Evolutionary conservation across 2,888 invertebrate genomes (phyloP).

Genomic region (Cosmia pyralina): DNA sequence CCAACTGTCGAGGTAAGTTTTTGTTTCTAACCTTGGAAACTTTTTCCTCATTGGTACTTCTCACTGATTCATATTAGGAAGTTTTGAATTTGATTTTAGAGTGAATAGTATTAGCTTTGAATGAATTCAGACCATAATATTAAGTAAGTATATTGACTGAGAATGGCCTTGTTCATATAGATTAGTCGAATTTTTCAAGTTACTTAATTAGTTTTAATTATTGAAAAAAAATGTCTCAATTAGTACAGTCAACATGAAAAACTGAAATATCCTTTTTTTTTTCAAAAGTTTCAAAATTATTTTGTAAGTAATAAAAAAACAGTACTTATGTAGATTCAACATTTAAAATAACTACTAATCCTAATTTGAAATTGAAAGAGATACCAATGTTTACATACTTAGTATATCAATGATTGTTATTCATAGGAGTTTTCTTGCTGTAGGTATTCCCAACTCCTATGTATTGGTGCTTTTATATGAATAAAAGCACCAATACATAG

Average conservation of each 20-base stretch:
- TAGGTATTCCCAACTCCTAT: not conserved
- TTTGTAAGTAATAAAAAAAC: not conserved
- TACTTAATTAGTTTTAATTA: not conserved
- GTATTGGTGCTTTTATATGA: not conserved
- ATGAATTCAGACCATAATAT: not conserved
- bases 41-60: constrained; percentile 27
- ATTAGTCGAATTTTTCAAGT: not conserved
- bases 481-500: too few relatives aligned
- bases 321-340: too few relatives aligned
- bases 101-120: not conserved
- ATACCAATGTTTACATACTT: not conserved
- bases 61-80: constrained; percentile 42
- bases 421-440: not conserved
- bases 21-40: constrained; percentile 17
- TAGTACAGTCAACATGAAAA: not conserved
- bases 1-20: constrained; percentile 93
- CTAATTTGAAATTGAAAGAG: not conserved
- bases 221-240: not conserved
- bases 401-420: too few relatives aligned
- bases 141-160: too few relatives aligned
- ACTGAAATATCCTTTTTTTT: too few relatives aligned
- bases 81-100: constrained; percentile 18
- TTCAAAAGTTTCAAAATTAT: not conserved
- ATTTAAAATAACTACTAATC: not conserved
- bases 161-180: not conserved